Conservation (phyloP, 2,113 vertebrate genomes). For the Blennius ocellaris region DNA sequence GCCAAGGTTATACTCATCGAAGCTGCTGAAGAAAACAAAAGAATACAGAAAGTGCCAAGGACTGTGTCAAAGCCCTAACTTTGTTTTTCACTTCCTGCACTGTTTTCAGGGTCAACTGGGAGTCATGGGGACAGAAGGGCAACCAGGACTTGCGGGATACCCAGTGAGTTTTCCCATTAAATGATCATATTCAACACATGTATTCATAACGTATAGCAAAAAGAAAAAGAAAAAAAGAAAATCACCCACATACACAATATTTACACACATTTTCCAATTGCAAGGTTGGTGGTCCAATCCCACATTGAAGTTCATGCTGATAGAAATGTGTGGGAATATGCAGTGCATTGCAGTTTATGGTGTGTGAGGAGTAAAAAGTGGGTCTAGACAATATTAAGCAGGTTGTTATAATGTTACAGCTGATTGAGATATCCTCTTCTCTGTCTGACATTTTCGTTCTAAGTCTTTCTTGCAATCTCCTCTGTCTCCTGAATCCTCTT, state of each 20-base stretch:
- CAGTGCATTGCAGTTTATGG: no score
- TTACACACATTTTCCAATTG: not conserved
- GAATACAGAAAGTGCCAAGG: conserved; percentile 28
- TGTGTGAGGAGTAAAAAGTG: no score
- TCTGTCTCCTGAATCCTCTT: no score
- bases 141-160: conserved; percentile 91
- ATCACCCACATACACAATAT: not conserved
- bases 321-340: no score
- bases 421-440: no score
- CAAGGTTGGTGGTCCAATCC: no score
- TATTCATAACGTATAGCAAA: not conserved
- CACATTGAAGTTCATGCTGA: no score
- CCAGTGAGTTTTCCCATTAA: conserved; percentile 79
- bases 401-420: no score
- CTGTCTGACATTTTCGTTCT: no score
- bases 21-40: conserved; percentile 21
- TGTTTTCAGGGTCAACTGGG: conserved; percentile 88
- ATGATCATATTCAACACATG: not conserved
- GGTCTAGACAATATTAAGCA: no score
- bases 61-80: conserved; percentile 28
- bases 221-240: no score
- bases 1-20: conserved; percentile 47
- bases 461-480: no score
- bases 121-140: conserved; percentile 89
- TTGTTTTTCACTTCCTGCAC: conserved; percentile 65